Percentiles rank a stretch among this genome's conserved stretches.
These are phyloP conservation scores for Cephonodes hylas DNA, from an alignment of 2,888 invertebrate species.

Conservation along the genomic window DNA sequence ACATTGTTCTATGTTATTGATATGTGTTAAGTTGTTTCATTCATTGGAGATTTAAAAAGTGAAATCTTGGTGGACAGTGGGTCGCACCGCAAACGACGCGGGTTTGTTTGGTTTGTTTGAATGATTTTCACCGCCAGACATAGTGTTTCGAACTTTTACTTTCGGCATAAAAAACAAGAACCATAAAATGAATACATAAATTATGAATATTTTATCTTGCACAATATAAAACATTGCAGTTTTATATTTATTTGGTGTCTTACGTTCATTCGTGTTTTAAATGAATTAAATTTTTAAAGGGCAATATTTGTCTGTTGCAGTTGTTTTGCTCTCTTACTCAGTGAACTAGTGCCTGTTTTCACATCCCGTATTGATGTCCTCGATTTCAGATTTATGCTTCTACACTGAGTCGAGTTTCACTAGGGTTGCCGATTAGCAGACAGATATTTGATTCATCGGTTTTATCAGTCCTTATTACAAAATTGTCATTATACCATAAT, in stretches of 20 bases:
- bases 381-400: slow-evolving; percentile 14
- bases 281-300: background rate
- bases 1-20: slow-evolving; percentile 5
- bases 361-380: slow-evolving; percentile 17
- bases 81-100: slow-evolving; percentile 61
- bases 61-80: slow-evolving; percentile 73
- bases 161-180: slow-evolving; percentile 40
- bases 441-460: background rate
- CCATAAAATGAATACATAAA: background rate
- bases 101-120: slow-evolving; percentile 68
- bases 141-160: slow-evolving; percentile 68
- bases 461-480: background rate
- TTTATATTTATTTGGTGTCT: too few relatives aligned
- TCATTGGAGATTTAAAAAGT: slow-evolving; percentile 68
- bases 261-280: background rate
- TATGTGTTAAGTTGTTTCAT: slow-evolving; percentile 37
- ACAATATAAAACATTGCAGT: too few relatives aligned
- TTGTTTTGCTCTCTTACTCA: background rate
- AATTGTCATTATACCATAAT: too few relatives aligned
- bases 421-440: slow-evolving; percentile 2
- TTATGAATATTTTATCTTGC: background rate
- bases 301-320: background rate
- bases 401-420: background rate
- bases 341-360: background rate
- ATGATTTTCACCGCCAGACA: slow-evolving; percentile 64